Evolutionary conservation across 2,888 invertebrate species (phyloP), one percentile per base, ranked within the genome.

Genomic region (Lasius fuliginosus): DNA sequence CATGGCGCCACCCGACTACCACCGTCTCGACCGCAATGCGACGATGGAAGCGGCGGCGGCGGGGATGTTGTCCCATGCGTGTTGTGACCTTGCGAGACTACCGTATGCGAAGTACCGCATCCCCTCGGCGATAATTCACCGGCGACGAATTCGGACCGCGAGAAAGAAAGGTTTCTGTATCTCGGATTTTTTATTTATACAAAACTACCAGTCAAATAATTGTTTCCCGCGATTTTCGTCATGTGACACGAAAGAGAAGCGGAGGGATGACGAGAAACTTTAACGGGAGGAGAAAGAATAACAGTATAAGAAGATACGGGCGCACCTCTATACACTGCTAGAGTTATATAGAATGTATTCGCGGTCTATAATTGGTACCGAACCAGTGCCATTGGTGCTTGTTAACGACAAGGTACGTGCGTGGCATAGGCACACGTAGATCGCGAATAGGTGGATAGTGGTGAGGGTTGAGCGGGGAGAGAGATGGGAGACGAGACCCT

Each of bases 1-100:
- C 93, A 92, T 92, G 93, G 94, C 94, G 93, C 93, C 94, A 93
- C 90, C 71, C 91, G 90, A 85, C 90, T 89, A 85, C 88, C 90
- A 86, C 87, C 90, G 89, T 46, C 27, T 12, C 42, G 36, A 18
- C 53, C 42, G 30, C 42, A 27, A 6, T 36, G 18, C 53, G 62
- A 11, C 60, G 18, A 11, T 23, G 46, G 30, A 27, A 12, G 5
- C 23, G 53, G 12, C 23, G n/a, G 12, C 18, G 27, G 56, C 60
- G 71, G 67, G 75, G 82, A 85, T 73, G 84, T 79, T 83, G 75
- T 82, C 85, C 64, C 62, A 76, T 85, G 84, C n/a, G 33, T 46
- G 23, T 85, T 75, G 83, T 86, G 87, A 84, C 87, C 89, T 89
- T 89, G 87, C 86, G 36, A 68, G 71, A 46, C 46, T 56, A 56